These are phyloP conservation scores for Colaptes auratus DNA, from an alignment of 2,113 vertebrate genomes.

Conservation along the genomic window DNA sequence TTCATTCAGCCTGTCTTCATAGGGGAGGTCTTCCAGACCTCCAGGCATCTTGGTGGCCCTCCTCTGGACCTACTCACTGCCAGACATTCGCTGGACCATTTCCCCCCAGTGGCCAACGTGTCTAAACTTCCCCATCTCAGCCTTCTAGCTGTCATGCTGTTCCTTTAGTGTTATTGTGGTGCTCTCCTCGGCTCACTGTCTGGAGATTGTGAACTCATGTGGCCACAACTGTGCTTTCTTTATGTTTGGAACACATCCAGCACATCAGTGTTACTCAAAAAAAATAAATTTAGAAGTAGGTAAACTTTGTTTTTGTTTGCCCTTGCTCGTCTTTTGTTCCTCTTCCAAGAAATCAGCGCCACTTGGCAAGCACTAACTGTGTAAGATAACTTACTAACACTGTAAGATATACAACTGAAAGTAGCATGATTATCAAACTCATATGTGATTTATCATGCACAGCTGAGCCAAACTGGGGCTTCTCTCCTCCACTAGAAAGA, in stretches of 20 bases:
- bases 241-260: not conserved
- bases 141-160: not conserved
- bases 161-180: not conserved
- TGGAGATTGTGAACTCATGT: not conserved
- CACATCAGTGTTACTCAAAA: not conserved
- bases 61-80: not conserved
- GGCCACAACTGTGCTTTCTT: not conserved
- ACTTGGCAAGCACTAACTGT: not conserved
- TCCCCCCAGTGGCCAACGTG: accelerated
- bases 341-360: slow-evolving; percentile 6
- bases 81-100: not conserved
- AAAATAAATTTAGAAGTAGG: not conserved
- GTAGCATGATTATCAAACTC: not conserved
- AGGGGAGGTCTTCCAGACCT: too few relatives aligned
- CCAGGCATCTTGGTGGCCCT: too few relatives aligned
- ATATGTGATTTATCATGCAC: not conserved
- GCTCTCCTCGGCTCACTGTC: not conserved
- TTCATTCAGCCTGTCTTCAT: too few relatives aligned
- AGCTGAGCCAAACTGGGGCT: not conserved
- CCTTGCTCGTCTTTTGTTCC: not conserved
- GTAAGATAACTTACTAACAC: not conserved
- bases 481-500: not conserved
- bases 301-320: not conserved
- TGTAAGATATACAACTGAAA: not conserved
- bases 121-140: not conserved